Evolutionary conservation across 2,113 vertebrate species (phyloP), one percentile per base, ranked within the genome.

Genomic region (Anguilla rostrata): DNA sequence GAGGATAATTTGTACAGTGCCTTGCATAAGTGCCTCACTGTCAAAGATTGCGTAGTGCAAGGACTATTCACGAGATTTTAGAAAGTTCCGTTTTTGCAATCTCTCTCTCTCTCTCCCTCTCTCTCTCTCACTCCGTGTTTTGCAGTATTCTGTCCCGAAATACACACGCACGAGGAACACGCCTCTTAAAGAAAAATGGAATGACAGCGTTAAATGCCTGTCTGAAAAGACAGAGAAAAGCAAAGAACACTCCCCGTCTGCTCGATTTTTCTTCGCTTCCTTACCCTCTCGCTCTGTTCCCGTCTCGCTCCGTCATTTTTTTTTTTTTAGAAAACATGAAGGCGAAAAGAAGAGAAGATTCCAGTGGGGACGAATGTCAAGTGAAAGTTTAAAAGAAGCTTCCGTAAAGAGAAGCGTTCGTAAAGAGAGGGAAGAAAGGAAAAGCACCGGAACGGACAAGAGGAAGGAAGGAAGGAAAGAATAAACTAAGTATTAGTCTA

Each of bases 261-360:
- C 66, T 89, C 84, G 49, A 75, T 85, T 89, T 49, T 81, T 57
- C 49, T 49, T 85, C 85, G 89, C 89, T 88, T 90, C 87, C 90
- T 90, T 84, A 89, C 87, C 84, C 75, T 71, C 82, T 41, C 71
- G 22, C 20, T 66, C 18, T 85, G 39, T 39, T 63, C 60, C 16
- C 78, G 53, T 63, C 83, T 43, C 81, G 53, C 78, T 22, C 87
- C 16, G 46, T 22, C 80, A 75, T 71, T 60, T 75, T 88, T 60
- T 81, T 87, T 85, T 78, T 84, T 41, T 83, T 88, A 86, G 83
- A 89, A 85, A 90, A 88, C 90, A 92, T 92, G 90, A 91, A 89
- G 89, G 88, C 84, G 11, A 75, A 88, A 87, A 84, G 88, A 88
- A 86, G 90, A 78, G 84, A 41, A 81, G 43, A 83, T 85, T 56